A percentile compares a stretch with the other conserved stretches of the same genome.
These are phyloP conservation scores for Platorchestia sp. DNA, from an alignment of 1,140 invertebrate species.

Conservation along the genomic window DNA sequence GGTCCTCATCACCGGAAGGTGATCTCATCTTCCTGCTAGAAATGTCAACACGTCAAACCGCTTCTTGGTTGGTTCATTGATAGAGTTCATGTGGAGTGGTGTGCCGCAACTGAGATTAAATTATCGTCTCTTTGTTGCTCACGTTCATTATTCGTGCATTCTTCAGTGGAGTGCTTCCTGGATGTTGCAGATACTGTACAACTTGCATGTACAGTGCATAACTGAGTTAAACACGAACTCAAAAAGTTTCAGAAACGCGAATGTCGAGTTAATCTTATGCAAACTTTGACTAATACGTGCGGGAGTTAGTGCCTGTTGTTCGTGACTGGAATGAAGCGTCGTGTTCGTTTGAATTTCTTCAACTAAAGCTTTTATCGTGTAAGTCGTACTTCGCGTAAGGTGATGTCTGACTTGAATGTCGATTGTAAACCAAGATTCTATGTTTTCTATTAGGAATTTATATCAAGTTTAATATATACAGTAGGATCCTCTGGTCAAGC, in stretches of 20 bases:
- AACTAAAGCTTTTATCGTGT: neutral
- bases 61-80: neutral
- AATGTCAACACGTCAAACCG: neutral
- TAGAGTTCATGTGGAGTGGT: neutral
- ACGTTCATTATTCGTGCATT: neutral
- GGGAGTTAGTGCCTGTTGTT: no score
- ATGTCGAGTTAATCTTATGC: no score
- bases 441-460: no score
- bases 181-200: no score
- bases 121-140: neutral
- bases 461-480: neutral
- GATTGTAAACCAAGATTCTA: no score
- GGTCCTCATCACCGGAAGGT: slow-evolving; percentile 21
- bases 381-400: neutral
- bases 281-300: no score
- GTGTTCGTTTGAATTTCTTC: no score
- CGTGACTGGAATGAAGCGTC: no score
- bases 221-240: no score
- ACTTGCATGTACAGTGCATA: no score
- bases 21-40: neutral
- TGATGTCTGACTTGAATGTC: neutral
- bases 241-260: no score
- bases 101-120: neutral
- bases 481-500: neutral
- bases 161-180: neutral